phyloP scores from a whole-genome alignment of 2,797 vertebrate genomes.

The Gobio occitaniae region DNA sequence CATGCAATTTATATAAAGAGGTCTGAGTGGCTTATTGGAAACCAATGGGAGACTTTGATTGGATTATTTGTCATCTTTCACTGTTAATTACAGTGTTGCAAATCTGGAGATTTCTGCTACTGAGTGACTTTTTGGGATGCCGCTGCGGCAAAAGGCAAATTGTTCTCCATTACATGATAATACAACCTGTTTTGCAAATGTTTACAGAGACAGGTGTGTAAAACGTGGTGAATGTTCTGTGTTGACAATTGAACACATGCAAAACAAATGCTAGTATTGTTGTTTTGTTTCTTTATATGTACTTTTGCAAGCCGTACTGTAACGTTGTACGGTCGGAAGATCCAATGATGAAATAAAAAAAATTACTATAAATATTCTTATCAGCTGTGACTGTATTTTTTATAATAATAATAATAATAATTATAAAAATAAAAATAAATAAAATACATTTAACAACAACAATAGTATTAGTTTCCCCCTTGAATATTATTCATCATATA shows the following conservation, averaged over 20 bases:
- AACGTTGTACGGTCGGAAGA: not conserved
- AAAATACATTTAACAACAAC: not conserved
- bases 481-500: not conserved
- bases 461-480: not conserved
- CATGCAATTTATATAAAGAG: constrained; percentile 50
- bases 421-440: not conserved
- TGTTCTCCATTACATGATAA: not conserved
- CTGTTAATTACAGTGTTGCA: constrained; percentile 55
- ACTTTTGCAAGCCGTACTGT: not conserved
- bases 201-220: not conserved
- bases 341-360: no score
- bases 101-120: constrained; percentile 32
- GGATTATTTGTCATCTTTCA: constrained; percentile 51
- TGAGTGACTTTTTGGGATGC: constrained; percentile 26
- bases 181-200: not conserved
- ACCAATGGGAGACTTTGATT: constrained; percentile 54
- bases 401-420: not conserved
- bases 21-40: constrained; percentile 57
- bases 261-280: not conserved
- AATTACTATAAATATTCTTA: not conserved
- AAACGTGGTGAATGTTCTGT: not conserved
- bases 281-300: not conserved
- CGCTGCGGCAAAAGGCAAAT: no score
- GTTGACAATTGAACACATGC: not conserved
- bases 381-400: no score